A percentile compares a stretch with the other conserved stretches of the same genome.
Conservation (phyloP, 2,888 invertebrate genomes). For the Caenorhabditis becei region DNA sequence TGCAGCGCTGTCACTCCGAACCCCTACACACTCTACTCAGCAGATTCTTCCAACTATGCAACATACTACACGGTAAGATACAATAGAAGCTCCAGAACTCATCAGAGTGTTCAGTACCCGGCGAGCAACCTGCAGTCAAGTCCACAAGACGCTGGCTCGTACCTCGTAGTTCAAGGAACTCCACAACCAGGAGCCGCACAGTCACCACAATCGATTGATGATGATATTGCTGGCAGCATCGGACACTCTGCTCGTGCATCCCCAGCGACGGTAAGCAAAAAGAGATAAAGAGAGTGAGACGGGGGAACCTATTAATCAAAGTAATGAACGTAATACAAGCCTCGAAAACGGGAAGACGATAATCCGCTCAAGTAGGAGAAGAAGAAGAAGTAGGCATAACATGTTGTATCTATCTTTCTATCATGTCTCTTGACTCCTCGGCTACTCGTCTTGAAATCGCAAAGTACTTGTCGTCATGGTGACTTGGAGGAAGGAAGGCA, state of each 20-base stretch:
- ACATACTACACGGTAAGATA: constrained; percentile 62
- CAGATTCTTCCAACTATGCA: constrained; percentile 53
- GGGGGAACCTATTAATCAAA: constrained; percentile 5
- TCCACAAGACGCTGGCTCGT: constrained; percentile 47
- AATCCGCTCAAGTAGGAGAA: constrained; percentile 21
- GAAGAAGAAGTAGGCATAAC: neutral
- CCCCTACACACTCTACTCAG: constrained; percentile 56
- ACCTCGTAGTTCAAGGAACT: constrained; percentile 13
- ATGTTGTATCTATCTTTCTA: constrained; percentile 11
- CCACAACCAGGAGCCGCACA: constrained; percentile 30
- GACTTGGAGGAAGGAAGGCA: neutral
- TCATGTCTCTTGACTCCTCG: neutral
- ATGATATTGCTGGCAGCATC: constrained; percentile 58
- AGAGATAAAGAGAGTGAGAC: neutral
- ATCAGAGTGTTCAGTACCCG: constrained; percentile 49
- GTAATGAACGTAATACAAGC: neutral
- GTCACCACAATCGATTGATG: constrained; percentile 72
- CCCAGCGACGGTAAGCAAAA: constrained; percentile 73
- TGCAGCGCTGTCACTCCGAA: constrained; percentile 62
- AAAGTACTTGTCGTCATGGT: constrained; percentile 37
- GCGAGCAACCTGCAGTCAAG: constrained; percentile 61
- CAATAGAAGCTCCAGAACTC: neutral
- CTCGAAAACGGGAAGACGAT: neutral
- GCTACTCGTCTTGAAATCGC: neutral
- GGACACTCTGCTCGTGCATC: constrained; percentile 72